Evolutionary conservation across 2,888 invertebrate genomes (phyloP).

Genomic region (Acronicta aceris): DNA sequence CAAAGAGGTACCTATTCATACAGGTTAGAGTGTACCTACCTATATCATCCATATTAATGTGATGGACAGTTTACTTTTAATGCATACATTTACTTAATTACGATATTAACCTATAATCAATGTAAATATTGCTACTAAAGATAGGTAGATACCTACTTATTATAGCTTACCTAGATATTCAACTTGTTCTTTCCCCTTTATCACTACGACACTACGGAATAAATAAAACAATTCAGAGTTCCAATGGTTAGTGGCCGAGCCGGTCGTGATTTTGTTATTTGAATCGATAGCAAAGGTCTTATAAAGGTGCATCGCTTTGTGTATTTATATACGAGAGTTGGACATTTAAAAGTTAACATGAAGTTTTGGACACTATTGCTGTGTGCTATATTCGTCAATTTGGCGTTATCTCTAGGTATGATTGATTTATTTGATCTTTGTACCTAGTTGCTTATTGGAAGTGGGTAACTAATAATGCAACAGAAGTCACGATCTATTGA

Average conservation of each 20-base stretch:
- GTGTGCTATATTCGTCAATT: conserved; percentile 26
- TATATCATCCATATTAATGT: too few relatives aligned
- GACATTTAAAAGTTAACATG: conserved; percentile 29
- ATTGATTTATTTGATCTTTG: not conserved
- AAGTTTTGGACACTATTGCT: conserved; percentile 38
- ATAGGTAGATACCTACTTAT: not conserved
- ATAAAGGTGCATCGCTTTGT: conserved; percentile 18
- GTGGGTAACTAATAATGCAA: not conserved
- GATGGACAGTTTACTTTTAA: too few relatives aligned
- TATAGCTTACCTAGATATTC: not conserved
- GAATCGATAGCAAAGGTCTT: conserved; percentile 9
- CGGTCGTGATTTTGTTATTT: conserved; percentile 31
- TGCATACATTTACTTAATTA: too few relatives aligned
- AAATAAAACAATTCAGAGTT: conserved; percentile 33
- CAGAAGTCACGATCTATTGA: not conserved
- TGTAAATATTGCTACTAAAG: conserved; percentile 18
- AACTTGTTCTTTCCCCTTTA: conserved; percentile 32
- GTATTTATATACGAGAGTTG: conserved; percentile 9
- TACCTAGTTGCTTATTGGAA: not conserved
- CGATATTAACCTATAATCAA: conserved; percentile 16
- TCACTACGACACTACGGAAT: conserved; percentile 10
- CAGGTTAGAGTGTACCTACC: too few relatives aligned
- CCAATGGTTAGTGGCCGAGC: conserved; percentile 29
- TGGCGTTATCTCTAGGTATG: conserved; percentile 39
- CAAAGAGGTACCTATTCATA: too few relatives aligned